A percentile compares a stretch with the other conserved stretches of the same genome.
These are phyloP conservation scores for Barnardius zonarius DNA, from an alignment of 2,113 vertebrate genomes.

Conservation along the genomic window DNA sequence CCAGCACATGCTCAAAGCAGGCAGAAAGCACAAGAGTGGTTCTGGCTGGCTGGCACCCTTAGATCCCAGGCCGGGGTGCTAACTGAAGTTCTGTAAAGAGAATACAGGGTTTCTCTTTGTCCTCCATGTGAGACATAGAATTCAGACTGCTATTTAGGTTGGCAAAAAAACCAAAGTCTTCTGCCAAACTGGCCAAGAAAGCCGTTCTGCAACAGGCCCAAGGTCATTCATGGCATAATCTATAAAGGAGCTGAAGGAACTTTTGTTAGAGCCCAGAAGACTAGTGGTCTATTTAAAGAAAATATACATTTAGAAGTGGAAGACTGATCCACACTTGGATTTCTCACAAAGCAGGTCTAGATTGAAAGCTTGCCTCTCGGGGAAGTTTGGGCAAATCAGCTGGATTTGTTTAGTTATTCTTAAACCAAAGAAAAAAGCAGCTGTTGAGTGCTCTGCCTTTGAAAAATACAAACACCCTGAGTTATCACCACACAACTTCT, in stretches of 20 bases:
- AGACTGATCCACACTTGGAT: not conserved
- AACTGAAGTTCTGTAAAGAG: not conserved
- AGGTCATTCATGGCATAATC: slow-evolving; percentile 15
- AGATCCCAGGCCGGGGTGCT: not conserved
- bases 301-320: slow-evolving; percentile 4
- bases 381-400: not conserved
- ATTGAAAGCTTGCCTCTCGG: not conserved
- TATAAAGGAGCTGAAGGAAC: slow-evolving; percentile 33
- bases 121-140: slow-evolving; percentile 1
- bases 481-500: not conserved
- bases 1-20: not conserved
- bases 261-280: not conserved
- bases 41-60: not conserved
- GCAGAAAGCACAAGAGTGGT: not conserved
- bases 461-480: not conserved
- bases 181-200: slow-evolving; percentile 42
- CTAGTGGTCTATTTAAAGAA: slow-evolving; percentile 25
- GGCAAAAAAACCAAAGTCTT: not conserved
- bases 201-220: not conserved
- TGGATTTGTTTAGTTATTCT: not conserved
- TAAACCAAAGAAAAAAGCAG: slow-evolving; percentile 1
- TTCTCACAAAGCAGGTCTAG: not conserved
- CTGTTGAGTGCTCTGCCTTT: not conserved
- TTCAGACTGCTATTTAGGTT: slow-evolving; percentile 47
- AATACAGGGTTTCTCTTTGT: slow-evolving; percentile 21